Evolutionary conservation across 92 coral and sea anemone species (phyloP), one percentile per base, ranked within the genome.

Genomic region (Zoanthus sansibaricus): DNA sequence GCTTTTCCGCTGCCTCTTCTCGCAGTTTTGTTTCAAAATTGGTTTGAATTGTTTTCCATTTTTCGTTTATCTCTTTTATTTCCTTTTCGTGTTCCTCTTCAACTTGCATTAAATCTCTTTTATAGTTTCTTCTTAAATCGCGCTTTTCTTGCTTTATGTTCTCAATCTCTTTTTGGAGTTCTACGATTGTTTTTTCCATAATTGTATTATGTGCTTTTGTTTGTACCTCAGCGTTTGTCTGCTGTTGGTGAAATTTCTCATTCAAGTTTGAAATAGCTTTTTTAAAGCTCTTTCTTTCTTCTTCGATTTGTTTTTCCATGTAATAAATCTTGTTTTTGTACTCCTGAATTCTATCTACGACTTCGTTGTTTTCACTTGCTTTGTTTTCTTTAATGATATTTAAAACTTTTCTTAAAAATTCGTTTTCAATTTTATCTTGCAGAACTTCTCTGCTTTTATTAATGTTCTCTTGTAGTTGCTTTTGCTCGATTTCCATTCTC

Each of bases 101-200:
- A 86, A 95, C 77, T 30, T 91, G 88, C 79, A 31, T 90, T 77
- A 86, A 92, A 14, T 92, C 94, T 33, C 89, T 91, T 79, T 92
- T 95, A 86, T 90, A 91, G 82, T 87, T 92, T 88, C 90, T 94
- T 74, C 92, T 93, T 15, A 96, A 70, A n/a, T 96, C 99, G 64
- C 90, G 90, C 77, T 91, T 92, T 74, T 95, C 95, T 71, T 96
- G 98, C 76, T 92, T 93, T n/a, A 84, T 89, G 49, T 94, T 96
- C 16, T 88, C 95, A 33, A 96, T 88, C 49, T 96, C 99, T 79
- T 92, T 95, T 13, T 90, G 90, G 85, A 96, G 85, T 7, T 96
- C 93, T 56, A 93, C 94, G 48, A 96, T 91, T 13, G 99, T 95
- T 31, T 83, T 93, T 49, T 93, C 95, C 31, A 96, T 72, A 1